Conservation (phyloP, 2,113 vertebrate genomes). For the Pitta sordida region DNA sequence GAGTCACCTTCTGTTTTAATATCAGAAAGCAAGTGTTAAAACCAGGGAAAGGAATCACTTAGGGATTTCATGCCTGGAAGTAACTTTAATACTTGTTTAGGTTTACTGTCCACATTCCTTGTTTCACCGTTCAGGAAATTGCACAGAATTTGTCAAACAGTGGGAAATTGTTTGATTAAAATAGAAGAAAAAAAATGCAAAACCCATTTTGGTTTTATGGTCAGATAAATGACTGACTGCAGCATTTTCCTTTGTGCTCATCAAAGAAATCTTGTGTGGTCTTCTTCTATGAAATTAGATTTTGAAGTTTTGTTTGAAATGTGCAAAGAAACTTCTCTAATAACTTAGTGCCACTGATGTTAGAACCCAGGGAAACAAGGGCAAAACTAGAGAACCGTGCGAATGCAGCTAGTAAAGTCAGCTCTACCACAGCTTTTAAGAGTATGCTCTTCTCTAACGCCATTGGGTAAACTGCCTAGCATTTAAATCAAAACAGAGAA, state of each 20-base stretch:
- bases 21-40: not conserved
- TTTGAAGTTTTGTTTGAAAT: not conserved
- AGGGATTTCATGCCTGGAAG: not conserved
- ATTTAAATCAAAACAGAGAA: not conserved
- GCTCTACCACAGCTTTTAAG: not conserved
- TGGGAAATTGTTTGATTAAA: not conserved
- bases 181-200: not conserved
- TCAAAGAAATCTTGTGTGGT: not conserved
- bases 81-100: not conserved
- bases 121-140: not conserved
- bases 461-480: not conserved
- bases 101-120: not conserved
- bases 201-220: not conserved
- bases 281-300: not conserved
- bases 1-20: not conserved
- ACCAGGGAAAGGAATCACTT: not conserved
- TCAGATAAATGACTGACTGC: not conserved
- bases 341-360: not conserved
- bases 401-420: not conserved
- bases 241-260: not conserved
- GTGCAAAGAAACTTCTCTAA: not conserved
- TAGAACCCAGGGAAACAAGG: not conserved
- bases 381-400: not conserved
- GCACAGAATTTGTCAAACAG: not conserved
- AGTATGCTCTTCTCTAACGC: not conserved